Base-by-base conservation (phyloP, 2,797 vertebrate genomes). In the Rhinogobio ventralis region DNA sequence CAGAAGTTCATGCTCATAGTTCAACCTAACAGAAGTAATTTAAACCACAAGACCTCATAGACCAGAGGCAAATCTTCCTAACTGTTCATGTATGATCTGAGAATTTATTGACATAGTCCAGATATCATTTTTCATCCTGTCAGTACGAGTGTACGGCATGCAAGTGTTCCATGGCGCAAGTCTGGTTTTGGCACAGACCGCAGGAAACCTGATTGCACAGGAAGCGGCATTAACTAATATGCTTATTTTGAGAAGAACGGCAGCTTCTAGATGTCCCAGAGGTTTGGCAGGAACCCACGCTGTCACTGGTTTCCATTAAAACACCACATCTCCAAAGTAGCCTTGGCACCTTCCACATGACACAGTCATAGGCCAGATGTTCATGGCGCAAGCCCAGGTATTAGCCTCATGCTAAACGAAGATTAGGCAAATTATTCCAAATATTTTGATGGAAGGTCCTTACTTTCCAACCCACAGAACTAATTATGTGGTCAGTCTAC, bases 221-320 rank as follows among this genome's bases (percentile, higher is more conserved):
- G 89, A 93, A 91, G 90, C 90, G 33, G 87, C 89, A 88, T 89
- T 89, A 89, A 90, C 89, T 91, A 91, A 91, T 88, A 76, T 67
- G 81, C 89, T 92, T 92, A 90, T 92, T 92, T 92, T 85, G 86
- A 89, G 87, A 89, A 87, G 88, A 89, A 83, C 77, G 49, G 83
- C 88, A 81, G 64, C 89, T 71, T 36, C 39, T 71, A 71, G 79
- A 67, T 86, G 80, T 87, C 89, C 84, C 87, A 84, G 79, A 85
- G 39, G 57, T 92, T 92, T 93, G 91, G 92, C 90, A 90, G 74
- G 76, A 86, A 62, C 67, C 76, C 78, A 57, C 28, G 14, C 83
- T 90, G 90, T 92, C 92, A 86, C 91, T 93, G 91, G 84, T 93
- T 92, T 91, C 89, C 89, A 89, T 91, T 93, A 91, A 85, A 83